Base-by-base conservation (phyloP, 1,140 invertebrate species). In the Hesperophylax magnus region DNA sequence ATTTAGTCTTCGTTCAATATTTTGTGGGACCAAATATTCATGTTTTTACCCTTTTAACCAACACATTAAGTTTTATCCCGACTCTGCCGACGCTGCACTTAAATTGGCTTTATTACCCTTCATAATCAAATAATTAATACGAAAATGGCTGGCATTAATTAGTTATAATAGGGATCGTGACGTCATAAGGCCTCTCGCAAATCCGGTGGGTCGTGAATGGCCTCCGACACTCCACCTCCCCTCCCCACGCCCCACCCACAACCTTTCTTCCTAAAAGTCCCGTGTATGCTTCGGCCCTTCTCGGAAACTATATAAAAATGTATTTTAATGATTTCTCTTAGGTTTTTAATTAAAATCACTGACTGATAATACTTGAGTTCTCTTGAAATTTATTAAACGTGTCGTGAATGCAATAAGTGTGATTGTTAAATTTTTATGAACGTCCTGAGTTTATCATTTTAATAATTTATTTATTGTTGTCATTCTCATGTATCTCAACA, bases 91-190 rank as follows among this genome's bases (percentile, higher is more conserved):
- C 52, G 54, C 54, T 79, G 78, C 78, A 78, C 77, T 78, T 52
- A 69, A 34, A 18, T 52, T 27, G 65, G 69, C 54, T 79, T 79
- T 79, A 79, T 72, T 72, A 74, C 69, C 78, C 69, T 79, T 72
- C 65, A 79, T 67, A 69, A 60, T 81, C 80, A 77, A 81, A 81
- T 81, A 81, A 77, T 81, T 81, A 81, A 81, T 77, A 69, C 80
- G 60, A 71, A 77, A 77, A 81, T 71, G 75, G 75, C 63, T 9
- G 52, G 9, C 75, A 71, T 81, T 81, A 81, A 81, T 81, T 81
- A 72, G 54, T 81, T 77, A 77, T 77, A 78, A 77, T 77, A 52
- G 75, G 65, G 54, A 74, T 77, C 74, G 80, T 81, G 80, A 81
- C 63, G 78, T 80, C 78, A 80, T 71, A 80, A 54, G 54, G 22